Base-by-base conservation (phyloP, 1,140 invertebrate genomes). In the Arctopsyche grandis region DNA sequence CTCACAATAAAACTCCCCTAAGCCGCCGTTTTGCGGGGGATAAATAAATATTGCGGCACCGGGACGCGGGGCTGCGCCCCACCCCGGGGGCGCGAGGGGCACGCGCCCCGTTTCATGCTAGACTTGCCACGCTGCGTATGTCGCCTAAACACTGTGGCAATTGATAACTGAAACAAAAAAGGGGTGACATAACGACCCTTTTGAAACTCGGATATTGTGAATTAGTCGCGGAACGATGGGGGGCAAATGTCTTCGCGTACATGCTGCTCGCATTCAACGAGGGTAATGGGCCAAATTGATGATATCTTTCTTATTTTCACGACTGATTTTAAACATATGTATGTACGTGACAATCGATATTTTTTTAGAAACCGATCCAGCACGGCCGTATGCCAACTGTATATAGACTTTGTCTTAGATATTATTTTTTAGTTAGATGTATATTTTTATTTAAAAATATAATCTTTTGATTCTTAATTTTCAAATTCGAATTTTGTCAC, bases 101-200 rank as follows among this genome's bases (percentile, higher is more conserved):
- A 38, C 69, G 71, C 22, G 26, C 66, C 75, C 76, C 76, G 7
- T 69, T 69, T 77, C 43, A 77, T 63, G 63, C 38, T 69, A 77
- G 63, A 77, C 63, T 69, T 69, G 70, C 56, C 75, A 26, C 77
- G 73, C 69, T 60, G 69, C 81, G 78, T 79, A 78, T 75, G 78
- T 77, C 75, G 81, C 75, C 77, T 82, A 82, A 82, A 82, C 81
- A 82, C 79, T 80, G 70, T 79, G 81, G 81, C 81, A 79, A 82
- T 80, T 82, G 79, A 82, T 82, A 78, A 80, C 81, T 78, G 75
- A 75, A 80, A 82, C 69, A 78, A 26, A 79, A 78, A 79, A 82
- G 74, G 81, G 81, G 81, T 82, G 81, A 82, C 75, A 78, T 78
- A 78, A 80, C 78, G 81, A 78, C 81, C 78, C 78, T 70, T 81